Evolutionary conservation across 1,140 invertebrate species (phyloP).

Genomic region (Parasteatoda tepidariorum): DNA sequence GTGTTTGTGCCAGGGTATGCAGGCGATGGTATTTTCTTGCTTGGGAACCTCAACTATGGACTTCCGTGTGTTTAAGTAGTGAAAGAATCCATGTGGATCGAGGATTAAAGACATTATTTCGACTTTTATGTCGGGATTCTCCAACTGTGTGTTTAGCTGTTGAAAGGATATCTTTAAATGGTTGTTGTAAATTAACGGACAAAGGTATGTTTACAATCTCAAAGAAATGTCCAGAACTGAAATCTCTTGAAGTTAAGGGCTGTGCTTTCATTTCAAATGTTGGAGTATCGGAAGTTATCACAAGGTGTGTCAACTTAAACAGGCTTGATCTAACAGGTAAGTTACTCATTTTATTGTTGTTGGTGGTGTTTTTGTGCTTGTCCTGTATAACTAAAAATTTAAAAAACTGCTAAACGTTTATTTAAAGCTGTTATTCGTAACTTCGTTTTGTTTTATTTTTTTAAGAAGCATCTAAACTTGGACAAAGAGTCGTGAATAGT

Average conservation of each 20-base stretch:
- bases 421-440: too few relatives aligned
- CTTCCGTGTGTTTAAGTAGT: constrained; percentile 76
- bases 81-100: constrained; percentile 77
- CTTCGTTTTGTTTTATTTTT: too few relatives aligned
- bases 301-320: constrained; percentile 77
- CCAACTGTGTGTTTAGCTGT: constrained; percentile 71
- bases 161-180: constrained; percentile 77
- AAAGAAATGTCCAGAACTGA: constrained; percentile 78
- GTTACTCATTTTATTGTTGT: constrained; percentile 52
- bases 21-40: constrained; percentile 82
- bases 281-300: constrained; percentile 75
- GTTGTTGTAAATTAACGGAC: constrained; percentile 81
- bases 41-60: constrained; percentile 84
- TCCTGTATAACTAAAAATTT: too few relatives aligned
- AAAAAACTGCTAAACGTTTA: too few relatives aligned
- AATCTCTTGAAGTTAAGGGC: constrained; percentile 78
- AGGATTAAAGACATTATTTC: constrained; percentile 74
- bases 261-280: constrained; percentile 78
- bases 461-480: too few relatives aligned
- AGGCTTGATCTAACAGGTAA: constrained; percentile 81
- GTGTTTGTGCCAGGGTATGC: constrained; percentile 84
- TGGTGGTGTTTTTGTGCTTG: too few relatives aligned
- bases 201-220: constrained; percentile 78
- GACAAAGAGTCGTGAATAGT: too few relatives aligned
- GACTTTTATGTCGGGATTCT: constrained; percentile 70